phyloP scores from a whole-genome alignment of 2,888 invertebrate species.

The Arenicola marina region DNA sequence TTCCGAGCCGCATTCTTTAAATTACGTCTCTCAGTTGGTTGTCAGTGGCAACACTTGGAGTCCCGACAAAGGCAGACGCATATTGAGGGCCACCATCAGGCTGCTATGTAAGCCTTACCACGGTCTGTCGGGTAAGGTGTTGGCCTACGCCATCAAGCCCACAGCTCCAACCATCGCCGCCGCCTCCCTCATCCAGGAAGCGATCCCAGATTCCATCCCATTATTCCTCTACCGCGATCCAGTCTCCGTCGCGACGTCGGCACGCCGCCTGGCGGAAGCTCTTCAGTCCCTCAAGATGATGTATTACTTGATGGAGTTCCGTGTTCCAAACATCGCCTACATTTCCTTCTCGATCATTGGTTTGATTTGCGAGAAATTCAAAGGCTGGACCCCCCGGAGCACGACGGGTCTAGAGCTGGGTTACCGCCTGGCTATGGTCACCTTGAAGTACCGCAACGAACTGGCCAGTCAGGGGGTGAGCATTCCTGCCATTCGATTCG shows the following conservation, averaged over 20 bases:
- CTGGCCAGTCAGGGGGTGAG: too few species aligned
- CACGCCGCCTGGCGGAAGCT: too few species aligned
- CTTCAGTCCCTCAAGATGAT: too few species aligned
- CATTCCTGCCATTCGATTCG: too few species aligned
- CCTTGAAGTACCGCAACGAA: too few species aligned
- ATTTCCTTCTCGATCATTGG: too few species aligned
- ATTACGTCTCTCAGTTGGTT: background rate
- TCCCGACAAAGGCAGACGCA: background rate
- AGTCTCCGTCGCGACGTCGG: background rate
- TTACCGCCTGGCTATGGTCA: too few species aligned
- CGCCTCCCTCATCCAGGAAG: background rate
- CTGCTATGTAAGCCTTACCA: background rate
- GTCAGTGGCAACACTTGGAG: background rate
- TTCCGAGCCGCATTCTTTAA: background rate
- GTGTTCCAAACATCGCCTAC: too few species aligned
- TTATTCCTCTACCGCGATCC: background rate
- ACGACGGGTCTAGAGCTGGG: too few species aligned
- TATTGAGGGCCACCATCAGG: background rate
- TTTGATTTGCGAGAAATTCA: too few species aligned
- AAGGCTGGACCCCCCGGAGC: too few species aligned
- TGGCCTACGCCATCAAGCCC: background rate
- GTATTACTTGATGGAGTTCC: too few species aligned
- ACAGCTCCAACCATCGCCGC: background rate
- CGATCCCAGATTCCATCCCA: background rate
- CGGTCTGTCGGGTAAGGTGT: background rate